Evolutionary conservation across 1,140 invertebrate genomes (phyloP).

Genomic region (Portunus trituberculatus): DNA sequence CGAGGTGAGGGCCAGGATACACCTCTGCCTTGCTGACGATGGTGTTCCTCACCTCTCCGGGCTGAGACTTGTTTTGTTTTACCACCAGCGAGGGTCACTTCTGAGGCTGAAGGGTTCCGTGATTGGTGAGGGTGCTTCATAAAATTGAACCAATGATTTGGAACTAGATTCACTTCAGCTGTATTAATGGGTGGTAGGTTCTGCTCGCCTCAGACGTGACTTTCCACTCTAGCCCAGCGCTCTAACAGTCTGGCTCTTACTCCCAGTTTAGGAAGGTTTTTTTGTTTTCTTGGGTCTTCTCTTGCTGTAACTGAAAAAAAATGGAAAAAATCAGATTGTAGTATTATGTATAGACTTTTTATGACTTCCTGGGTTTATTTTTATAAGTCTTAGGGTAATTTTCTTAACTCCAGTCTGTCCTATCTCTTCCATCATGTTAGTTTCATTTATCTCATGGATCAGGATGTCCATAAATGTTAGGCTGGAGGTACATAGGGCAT

Average conservation of each 20-base stretch:
- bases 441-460: too few relatives aligned
- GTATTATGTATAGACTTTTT: not conserved
- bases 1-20: not conserved
- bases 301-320: not conserved
- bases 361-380: not conserved
- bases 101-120: not conserved
- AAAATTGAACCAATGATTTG: not conserved
- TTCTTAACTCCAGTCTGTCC: constrained; percentile 7
- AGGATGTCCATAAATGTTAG: not conserved
- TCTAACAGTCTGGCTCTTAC: not conserved
- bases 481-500: not conserved
- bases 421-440: not conserved
- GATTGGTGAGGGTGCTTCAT: not conserved
- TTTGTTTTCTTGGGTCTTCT: not conserved
- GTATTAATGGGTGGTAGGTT: not conserved
- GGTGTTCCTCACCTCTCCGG: constrained; percentile 20
- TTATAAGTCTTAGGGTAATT: not conserved
- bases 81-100: not conserved
- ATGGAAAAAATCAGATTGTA: not conserved
- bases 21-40: constrained; percentile 30
- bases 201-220: not conserved
- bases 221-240: not conserved
- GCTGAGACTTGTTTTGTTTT: constrained; percentile 39
- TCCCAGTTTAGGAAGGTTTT: not conserved
- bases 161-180: not conserved